Base-by-base conservation (phyloP, 2,797 vertebrate genomes). In the Buphagus erythrorhynchus region DNA sequence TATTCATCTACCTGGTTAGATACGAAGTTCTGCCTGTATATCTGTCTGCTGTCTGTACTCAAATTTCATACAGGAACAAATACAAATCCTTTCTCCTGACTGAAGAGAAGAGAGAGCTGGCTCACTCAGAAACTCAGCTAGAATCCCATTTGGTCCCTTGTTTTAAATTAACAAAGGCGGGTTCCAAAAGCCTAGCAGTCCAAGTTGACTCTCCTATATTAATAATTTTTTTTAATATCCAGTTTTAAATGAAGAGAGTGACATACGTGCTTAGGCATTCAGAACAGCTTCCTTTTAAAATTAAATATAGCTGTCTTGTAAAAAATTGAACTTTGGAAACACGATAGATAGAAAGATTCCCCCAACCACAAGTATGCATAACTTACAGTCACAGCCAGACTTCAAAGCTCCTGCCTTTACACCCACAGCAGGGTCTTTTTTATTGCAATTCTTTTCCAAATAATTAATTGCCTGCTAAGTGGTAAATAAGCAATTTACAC, bases 321-420 rank as follows among this genome's bases (percentile, higher is more conserved):
- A 86, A 88, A 90, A 86, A 83, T 3, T 57, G 46, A 89, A 89
- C 62, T 94, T 90, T n/a, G 78, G 61, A 88, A 97, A 77, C 25
- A 40, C 0, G 2, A 79, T 45, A 95, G 67, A 90, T 77, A 82
- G 86, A 79, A 77, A 93, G 86, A 87, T 55, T 93, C 33, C 45
- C 59, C 33, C 3, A 1, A 58, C 62, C 92, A 89, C 83, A 95
- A 87, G 29, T 29, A 95, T 58, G 74, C 81, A 85, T 63, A 94
- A 92, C 71, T 92, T 89, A 81, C 0, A 83, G 16, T 88, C 67
- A 46, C 51, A 71, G 84, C 25, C 84, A 91, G 59, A 63, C 89
- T 85, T 93, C 91, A 95, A 87, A 94, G 91, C 58, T 66, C 33
- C 49, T 73, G 65, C 71, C 40, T 87, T 82, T 26, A 91, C 71